Conservation (phyloP, 2,797 vertebrate species). For the Lacerta bilineata region DNA sequence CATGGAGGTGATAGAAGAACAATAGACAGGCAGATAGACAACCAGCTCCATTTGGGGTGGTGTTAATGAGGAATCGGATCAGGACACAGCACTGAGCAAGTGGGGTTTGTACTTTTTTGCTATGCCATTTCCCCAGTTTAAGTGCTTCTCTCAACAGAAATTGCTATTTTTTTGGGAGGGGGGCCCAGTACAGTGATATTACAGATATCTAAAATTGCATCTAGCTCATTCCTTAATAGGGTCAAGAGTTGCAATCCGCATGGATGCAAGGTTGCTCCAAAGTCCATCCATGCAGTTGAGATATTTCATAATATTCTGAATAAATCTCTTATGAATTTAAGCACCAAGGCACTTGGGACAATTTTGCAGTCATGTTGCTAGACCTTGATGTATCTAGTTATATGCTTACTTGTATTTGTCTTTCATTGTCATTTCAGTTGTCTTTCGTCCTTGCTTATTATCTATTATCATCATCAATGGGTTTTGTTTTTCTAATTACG, state of each 20-base stretch:
- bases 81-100: background rate
- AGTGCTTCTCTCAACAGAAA: no score
- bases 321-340: background rate
- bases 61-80: background rate
- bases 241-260: background rate
- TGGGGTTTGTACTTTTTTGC: background rate
- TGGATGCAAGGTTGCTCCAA: background rate
- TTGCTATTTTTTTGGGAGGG: no score
- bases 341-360: background rate
- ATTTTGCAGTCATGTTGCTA: background rate
- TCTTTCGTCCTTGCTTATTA: background rate
- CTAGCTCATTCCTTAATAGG: no score
- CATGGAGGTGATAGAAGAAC: background rate
- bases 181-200: no score
- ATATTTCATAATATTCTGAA: background rate
- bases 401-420: background rate
- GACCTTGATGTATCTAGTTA: background rate
- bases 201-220: no score
- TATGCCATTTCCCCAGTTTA: background rate
- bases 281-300: background rate
- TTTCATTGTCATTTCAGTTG: background rate
- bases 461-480: background rate
- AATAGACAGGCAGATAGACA: background rate
- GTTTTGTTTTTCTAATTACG: background rate
- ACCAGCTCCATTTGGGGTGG: no score